Conservation (phyloP, 2,888 invertebrate species). For the Philereme transversata region DNA sequence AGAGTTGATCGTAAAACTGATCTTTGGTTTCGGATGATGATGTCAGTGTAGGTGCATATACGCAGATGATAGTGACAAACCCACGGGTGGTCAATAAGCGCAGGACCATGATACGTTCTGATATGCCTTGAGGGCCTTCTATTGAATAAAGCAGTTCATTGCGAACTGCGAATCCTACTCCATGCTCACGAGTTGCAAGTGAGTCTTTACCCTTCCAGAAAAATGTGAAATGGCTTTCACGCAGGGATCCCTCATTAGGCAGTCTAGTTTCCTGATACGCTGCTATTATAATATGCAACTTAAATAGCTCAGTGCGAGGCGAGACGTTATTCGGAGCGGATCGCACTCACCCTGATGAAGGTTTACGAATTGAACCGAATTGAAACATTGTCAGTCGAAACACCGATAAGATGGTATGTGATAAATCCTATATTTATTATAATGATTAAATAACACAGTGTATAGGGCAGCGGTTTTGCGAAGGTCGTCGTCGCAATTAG, state of each 20-base stretch:
- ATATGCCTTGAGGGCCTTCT: no score
- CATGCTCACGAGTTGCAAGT: conserved; percentile 22
- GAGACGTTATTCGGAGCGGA: no score
- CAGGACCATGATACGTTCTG: neutral
- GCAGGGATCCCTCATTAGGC: conserved; percentile 21
- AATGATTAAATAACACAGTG: no score
- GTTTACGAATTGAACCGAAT: no score
- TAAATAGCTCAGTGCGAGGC: conserved; percentile 26
- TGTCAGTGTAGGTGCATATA: conserved; percentile 30
- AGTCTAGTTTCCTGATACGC: conserved; percentile 36
- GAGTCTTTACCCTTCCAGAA: conserved; percentile 19
- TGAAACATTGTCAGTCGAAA: no score
- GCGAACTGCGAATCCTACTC: conserved; percentile 29
- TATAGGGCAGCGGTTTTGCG: conserved; percentile 22
- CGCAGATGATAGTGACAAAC: conserved; percentile 19
- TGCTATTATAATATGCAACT: conserved; percentile 21
- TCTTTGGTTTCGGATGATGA: conserved; percentile 13
- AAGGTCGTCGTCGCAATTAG: conserved; percentile 3
- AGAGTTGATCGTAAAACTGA: conserved; percentile 15
- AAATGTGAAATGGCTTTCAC: conserved; percentile 28
- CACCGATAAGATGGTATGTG: no score
- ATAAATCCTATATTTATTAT: no score
- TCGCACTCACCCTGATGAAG: no score
- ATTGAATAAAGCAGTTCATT: no score
- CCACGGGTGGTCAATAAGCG: conserved; percentile 13